Evolutionary conservation across 2,888 invertebrate species (phyloP), one percentile per base, ranked within the genome.

Genomic region (Sphaeridia pumilis): DNA sequence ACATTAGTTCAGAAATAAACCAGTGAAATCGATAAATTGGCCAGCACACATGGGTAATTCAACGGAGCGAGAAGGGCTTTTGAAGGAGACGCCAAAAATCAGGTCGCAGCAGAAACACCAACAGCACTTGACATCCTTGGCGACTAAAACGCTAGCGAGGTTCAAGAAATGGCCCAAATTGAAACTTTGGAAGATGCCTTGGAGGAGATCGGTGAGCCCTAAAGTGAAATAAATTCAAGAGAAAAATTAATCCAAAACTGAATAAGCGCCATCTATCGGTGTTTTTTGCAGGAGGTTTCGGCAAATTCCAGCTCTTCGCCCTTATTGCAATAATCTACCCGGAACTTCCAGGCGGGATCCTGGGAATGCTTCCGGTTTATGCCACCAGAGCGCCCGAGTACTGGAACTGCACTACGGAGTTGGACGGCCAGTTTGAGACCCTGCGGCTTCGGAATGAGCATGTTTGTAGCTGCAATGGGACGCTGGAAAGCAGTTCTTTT

Each of bases 231-330:
- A n/a, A n/a, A n/a, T n/a, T n/a, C n/a, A n/a, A n/a, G n/a, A n/a
- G n/a, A n/a, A n/a, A n/a, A n/a, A n/a, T n/a, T n/a, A n/a, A n/a
- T n/a, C n/a, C n/a, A n/a, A n/a, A n/a, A n/a, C n/a, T n/a, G n/a
- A n/a, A n/a, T n/a, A n/a, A n/a, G n/a, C n/a, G n/a, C n/a, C n/a
- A n/a, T n/a, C n/a, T n/a, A n/a, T n/a, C n/a, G n/a, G n/a, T n/a
- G n/a, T n/a, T 47, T 34, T n/a, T 44, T 43, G 14, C 17, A 58
- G 58, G 58, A n/a, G 58, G 58, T 3, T 58, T 52, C 28, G 54
- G 54, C 12, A 34, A 35, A 12, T 58, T 58, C 27, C 58, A 58
- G 43, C 35, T 52, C 14, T 55, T 57, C 36, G 54, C 52, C 10
- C 24, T 46, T 12, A 25, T 56, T 24, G 34, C 47, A 3, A 52